These are phyloP conservation scores for Budorcas taxicolor DNA, from an alignment of 2,113 vertebrate species.

Conservation along the genomic window DNA sequence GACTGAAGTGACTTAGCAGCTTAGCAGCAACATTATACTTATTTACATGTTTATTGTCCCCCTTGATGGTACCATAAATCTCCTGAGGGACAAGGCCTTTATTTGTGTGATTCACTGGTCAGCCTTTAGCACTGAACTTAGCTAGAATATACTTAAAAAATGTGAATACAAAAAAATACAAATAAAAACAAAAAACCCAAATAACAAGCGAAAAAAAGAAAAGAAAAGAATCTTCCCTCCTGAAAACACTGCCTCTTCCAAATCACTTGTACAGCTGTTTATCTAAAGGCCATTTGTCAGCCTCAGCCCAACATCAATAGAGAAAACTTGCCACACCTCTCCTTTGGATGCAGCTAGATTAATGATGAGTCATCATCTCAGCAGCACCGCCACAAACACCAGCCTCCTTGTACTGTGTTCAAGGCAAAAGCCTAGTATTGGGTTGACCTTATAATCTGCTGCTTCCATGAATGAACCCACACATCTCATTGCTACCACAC, in stretches of 20 bases:
- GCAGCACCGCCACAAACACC: not conserved
- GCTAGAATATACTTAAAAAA: not conserved
- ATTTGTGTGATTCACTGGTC: not conserved
- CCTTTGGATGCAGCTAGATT: not conserved
- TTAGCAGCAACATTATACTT: not conserved
- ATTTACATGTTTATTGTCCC: not conserved
- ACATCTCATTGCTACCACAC: not conserved
- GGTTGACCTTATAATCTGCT: not conserved
- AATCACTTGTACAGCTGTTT: not conserved
- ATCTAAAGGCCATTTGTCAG: not conserved
- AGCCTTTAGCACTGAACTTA: not conserved
- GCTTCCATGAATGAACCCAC: not conserved
- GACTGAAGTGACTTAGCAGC: too few relatives aligned
- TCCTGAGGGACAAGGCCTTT: not conserved
- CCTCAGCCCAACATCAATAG: not conserved
- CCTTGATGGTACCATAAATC: not conserved
- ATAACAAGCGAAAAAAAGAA: too few relatives aligned
- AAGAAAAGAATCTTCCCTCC: not conserved
- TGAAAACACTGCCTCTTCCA: not conserved
- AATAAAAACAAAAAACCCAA: not conserved
- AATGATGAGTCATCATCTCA: not conserved
- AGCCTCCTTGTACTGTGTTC: not conserved
- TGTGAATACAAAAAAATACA: not conserved
- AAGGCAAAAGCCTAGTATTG: not conserved
- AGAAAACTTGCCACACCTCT: not conserved